Percentiles rank a stretch among this genome's conserved stretches.
Evolutionary conservation across 2,797 vertebrate species (phyloP).

Genomic region (Coluber constrictor): DNA sequence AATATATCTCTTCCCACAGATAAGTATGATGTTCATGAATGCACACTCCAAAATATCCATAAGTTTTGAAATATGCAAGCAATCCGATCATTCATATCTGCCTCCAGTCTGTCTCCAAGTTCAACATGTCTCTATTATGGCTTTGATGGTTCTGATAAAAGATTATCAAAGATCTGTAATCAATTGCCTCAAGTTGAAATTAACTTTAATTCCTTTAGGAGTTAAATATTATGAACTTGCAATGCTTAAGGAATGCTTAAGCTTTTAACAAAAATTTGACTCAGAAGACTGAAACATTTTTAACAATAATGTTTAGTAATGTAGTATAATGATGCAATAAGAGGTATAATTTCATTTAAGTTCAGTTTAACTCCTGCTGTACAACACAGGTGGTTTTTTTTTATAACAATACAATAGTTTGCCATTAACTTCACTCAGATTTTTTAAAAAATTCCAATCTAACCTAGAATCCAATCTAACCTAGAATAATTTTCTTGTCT

Average conservation of each 20-base stretch:
- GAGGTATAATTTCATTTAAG: background rate
- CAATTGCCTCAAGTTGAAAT: background rate
- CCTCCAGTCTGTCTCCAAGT: background rate
- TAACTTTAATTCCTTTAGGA: background rate
- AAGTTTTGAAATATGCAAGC: background rate
- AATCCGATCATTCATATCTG: background rate
- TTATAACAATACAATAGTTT: background rate
- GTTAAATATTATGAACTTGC: background rate
- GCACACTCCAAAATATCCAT: background rate
- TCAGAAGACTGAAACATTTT: background rate
- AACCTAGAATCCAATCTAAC: background rate
- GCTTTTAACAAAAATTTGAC: background rate
- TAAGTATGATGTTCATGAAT: background rate
- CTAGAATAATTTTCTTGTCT: background rate
- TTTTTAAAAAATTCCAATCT: background rate
- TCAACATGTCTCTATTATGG: background rate
- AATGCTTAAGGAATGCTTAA: background rate
- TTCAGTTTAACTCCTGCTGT: background rate
- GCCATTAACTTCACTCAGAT: background rate
- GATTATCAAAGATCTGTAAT: background rate
- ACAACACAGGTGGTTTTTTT: background rate
- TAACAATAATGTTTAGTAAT: background rate
- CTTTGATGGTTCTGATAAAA: background rate
- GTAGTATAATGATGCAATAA: background rate
- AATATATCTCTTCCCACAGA: background rate